Base-by-base conservation (phyloP, 2,888 invertebrate genomes). In the Adelognathus sp. region DNA sequence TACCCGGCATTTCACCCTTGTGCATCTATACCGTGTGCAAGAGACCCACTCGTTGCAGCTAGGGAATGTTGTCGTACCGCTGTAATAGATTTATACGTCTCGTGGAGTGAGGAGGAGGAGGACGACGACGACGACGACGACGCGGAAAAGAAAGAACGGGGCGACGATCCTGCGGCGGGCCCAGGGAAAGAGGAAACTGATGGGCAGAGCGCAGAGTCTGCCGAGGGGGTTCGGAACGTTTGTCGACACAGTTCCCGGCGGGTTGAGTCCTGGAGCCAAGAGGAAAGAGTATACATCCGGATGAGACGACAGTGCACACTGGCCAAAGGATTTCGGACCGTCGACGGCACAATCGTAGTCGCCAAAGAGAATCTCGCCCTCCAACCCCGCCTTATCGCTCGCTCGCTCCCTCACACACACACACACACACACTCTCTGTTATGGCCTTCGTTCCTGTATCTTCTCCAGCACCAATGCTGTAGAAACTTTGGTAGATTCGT, bases 41-140 rank as follows among this genome's bases (percentile, higher is more conserved):
- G 64, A 7, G 66, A 70, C 52, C 73, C 80, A 73, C 75, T 77
- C 66, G 60, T 78, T 67, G 67, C 66, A 69, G 70, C 76, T 44
- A 76, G 76, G 71, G 81, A 83, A 85, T 82, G 84, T 86, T 83
- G 81, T 84, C 82, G 81, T 72, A 63, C n/a, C n/a, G n/a, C 82
- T 82, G 85, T 88, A 89, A 89, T 88, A 87, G 88, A 90, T 89
- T 89, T 89, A 88, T 88, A 83, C 79, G 81, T 71, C 81, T 54
- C 73, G 74, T n/a, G n/a, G n/a, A n/a, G n/a, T n/a, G n/a, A n/a
- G n/a, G n/a, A n/a, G n/a, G n/a, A n/a, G n/a, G n/a, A n/a, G n/a
- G n/a, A n/a, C n/a, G n/a, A n/a, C n/a, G n/a, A n/a, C n/a, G n/a
- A n/a, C n/a, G n/a, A n/a, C 76, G 72, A 81, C 77, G 75, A 36